Evolutionary conservation across 2,797 vertebrate genomes (phyloP).

Genomic region (Orestias chungarensis): DNA sequence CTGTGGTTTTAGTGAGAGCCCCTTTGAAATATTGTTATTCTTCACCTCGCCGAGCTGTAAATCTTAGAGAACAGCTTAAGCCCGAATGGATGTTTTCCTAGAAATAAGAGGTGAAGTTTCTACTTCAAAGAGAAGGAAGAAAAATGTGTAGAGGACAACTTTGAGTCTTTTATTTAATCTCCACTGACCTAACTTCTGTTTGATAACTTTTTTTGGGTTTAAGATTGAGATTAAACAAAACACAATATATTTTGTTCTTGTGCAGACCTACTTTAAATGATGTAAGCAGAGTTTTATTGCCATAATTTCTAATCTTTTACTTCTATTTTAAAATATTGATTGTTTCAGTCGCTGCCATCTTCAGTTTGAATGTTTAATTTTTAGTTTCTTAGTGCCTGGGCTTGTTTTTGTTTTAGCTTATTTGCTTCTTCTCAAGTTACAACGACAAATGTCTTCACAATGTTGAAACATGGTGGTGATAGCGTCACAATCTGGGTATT

Average conservation of each 20-base stretch:
- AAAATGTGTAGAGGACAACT: slow-evolving; percentile 14
- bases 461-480: background rate
- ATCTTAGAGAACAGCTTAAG: slow-evolving; percentile 63
- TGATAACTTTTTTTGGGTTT: too few relatives aligned
- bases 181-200: slow-evolving; percentile 4
- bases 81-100: slow-evolving; percentile 59
- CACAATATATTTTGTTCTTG: background rate
- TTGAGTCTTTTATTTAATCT: slow-evolving; percentile 17
- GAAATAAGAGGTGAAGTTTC: slow-evolving; percentile 58
- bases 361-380: background rate
- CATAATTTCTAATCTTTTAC: background rate
- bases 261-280: background rate
- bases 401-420: background rate
- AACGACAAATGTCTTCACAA: too few relatives aligned
- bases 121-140: slow-evolving; percentile 12
- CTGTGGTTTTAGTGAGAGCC: slow-evolving; percentile 49
- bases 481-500: background rate
- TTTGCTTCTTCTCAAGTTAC: background rate
- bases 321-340: background rate
- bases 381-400: background rate
- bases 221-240: too few relatives aligned
- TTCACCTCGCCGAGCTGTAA: slow-evolving; percentile 57
- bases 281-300: background rate
- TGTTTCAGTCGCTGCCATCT: background rate
- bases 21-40: slow-evolving; percentile 67